phyloP scores from a whole-genome alignment of 2,888 invertebrate genomes.

The Platycheirus albimanus region DNA sequence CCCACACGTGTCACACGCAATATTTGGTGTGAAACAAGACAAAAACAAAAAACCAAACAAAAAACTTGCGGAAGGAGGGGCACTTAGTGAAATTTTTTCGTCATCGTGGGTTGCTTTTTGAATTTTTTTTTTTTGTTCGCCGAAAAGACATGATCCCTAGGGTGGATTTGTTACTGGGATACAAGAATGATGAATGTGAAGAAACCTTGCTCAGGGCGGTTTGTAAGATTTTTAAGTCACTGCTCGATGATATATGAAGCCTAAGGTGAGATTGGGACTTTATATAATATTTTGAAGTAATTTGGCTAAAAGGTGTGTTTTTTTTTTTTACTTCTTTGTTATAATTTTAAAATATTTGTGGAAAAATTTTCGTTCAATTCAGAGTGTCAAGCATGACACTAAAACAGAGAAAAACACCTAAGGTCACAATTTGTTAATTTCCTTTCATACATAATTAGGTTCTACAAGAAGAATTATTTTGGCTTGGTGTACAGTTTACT shows the following conservation, averaged over 20 bases:
- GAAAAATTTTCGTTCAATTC: neutral
- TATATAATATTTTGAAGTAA: conserved; percentile 27
- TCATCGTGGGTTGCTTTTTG: conserved; percentile 17
- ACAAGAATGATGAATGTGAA: conserved; percentile 61
- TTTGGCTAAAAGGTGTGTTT: conserved; percentile 39
- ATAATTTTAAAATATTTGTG: neutral
- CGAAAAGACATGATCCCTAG: conserved; percentile 37
- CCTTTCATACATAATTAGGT: no score
- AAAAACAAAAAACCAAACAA: no score
- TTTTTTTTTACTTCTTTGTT: no score
- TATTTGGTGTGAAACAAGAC: neutral
- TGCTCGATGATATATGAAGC: conserved; percentile 46
- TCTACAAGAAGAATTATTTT: no score
- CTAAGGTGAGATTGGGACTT: conserved; percentile 43
- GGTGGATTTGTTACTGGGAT: conserved; percentile 50
- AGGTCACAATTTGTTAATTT: neutral
- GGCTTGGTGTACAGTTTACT: no score
- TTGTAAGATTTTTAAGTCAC: conserved; percentile 27
- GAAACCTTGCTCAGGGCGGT: conserved; percentile 47
- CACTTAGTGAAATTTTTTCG: conserved; percentile 18
- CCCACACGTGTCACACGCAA: conserved; percentile 20
- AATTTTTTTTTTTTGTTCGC: conserved; percentile 3
- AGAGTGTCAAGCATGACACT: conserved; percentile 2
- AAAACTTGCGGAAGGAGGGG: no score
- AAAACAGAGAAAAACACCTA: neutral